phyloP scores from a whole-genome alignment of 2,113 vertebrate species.

The Ptyas mucosa region DNA sequence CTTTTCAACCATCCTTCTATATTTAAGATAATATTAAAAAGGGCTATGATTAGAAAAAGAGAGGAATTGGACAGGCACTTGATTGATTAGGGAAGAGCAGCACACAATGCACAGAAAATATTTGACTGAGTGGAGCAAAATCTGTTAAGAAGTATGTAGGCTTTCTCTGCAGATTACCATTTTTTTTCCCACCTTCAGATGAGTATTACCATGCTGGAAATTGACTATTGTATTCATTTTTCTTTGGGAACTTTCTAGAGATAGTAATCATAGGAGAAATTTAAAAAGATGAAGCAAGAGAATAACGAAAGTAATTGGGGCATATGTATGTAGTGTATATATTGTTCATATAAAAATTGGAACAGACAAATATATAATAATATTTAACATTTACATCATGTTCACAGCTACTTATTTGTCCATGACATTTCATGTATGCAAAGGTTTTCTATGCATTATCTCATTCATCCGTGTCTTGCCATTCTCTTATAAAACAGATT shows the following conservation, averaged over 20 bases:
- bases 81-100: conserved; percentile 1
- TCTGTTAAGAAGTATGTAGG: conserved; percentile 38
- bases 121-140: background rate
- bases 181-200: conserved; percentile 10
- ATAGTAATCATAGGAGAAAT: conserved; percentile 45
- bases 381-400: background rate
- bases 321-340: background rate
- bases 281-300: conserved; percentile 34
- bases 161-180: conserved; percentile 54
- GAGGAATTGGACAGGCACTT: background rate
- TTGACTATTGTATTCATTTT: conserved; percentile 47
- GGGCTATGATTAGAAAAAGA: background rate
- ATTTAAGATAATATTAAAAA: background rate
- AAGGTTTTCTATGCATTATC: background rate
- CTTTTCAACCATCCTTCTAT: background rate
- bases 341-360: background rate
- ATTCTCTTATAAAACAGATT: background rate
- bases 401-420: background rate
- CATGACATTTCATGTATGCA: background rate
- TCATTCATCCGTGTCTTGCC: background rate
- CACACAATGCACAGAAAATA: conserved; percentile 30
- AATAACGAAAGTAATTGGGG: conserved; percentile 45
- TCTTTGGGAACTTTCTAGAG: conserved; percentile 42
- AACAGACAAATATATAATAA: background rate
- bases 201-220: conserved; percentile 48